Percentiles rank a stretch among this genome's conserved stretches.
phyloP scores from a whole-genome alignment of 2,888 invertebrate species.

The Eurois occulta region DNA sequence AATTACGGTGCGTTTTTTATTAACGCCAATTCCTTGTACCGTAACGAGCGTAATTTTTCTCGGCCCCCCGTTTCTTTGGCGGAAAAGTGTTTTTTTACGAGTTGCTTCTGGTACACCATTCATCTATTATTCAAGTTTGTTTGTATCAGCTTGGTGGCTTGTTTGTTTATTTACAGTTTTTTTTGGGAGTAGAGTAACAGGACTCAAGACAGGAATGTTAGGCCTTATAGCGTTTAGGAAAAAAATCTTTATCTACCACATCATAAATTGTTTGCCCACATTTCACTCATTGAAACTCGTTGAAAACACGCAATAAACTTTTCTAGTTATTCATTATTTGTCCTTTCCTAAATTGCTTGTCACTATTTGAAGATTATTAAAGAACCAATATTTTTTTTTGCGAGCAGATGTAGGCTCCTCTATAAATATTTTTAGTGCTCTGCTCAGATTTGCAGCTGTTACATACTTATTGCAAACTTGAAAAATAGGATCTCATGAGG shows the following conservation, averaged over 20 bases:
- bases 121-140: slow-evolving; percentile 71
- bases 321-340: background rate
- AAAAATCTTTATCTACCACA: background rate
- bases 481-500: slow-evolving; percentile 29
- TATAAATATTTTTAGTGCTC: slow-evolving; percentile 26
- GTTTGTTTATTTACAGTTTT: slow-evolving; percentile 46
- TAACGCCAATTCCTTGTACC: slow-evolving; percentile 85
- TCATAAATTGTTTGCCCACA: background rate
- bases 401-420: slow-evolving; percentile 2
- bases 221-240: background rate
- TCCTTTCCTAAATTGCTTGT: background rate
- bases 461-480: slow-evolving; percentile 26
- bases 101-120: slow-evolving; percentile 66
- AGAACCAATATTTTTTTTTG: background rate
- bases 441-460: slow-evolving; percentile 24
- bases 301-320: background rate
- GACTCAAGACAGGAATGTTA: background rate
- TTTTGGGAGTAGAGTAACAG: background rate
- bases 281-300: background rate
- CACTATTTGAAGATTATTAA: background rate
- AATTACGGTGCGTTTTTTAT: slow-evolving; percentile 83
- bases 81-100: slow-evolving; percentile 71
- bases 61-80: slow-evolving; percentile 58
- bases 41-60: slow-evolving; percentile 86
- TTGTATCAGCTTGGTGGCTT: slow-evolving; percentile 46